Evolutionary conservation across 2,888 invertebrate species (phyloP).

Genomic region (Sturmia bella): DNA sequence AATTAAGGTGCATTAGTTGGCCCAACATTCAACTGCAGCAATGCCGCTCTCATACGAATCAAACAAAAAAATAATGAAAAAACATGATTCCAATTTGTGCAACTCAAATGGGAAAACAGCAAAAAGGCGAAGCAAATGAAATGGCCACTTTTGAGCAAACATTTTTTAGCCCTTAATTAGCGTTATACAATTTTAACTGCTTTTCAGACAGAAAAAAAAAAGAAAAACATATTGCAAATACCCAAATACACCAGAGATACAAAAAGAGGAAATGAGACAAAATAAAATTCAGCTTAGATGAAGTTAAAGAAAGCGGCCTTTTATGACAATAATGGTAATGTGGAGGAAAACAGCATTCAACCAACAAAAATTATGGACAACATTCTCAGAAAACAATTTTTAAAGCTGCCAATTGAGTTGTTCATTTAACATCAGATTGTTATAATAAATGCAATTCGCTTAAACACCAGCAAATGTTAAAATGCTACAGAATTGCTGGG

Average conservation of each 20-base stretch:
- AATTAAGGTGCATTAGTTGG: constrained; percentile 69
- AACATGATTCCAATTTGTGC: constrained; percentile 53
- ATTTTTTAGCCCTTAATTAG: constrained; percentile 76
- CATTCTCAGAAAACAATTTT: constrained; percentile 71
- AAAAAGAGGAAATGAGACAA: constrained; percentile 30
- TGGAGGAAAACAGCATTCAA: constrained; percentile 25
- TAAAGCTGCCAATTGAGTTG: constrained; percentile 66
- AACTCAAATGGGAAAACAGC: constrained; percentile 37
- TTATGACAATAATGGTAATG: constrained; percentile 34
- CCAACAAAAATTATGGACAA: constrained; percentile 52
- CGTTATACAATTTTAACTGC: constrained; percentile 68
- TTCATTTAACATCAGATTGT: constrained; percentile 62
- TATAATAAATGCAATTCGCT: constrained; percentile 54
- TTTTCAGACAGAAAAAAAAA: constrained; percentile 15
- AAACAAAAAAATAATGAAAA: neutral
- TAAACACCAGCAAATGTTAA: constrained; percentile 50
- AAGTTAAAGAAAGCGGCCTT: constrained; percentile 50
- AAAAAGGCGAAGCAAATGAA: constrained; percentile 15
- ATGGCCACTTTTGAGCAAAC: constrained; percentile 47
- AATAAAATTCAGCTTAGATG: constrained; percentile 34
- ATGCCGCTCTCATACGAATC: constrained; percentile 49
- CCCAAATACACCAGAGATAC: constrained; percentile 13
- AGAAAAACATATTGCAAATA: constrained; percentile 30
- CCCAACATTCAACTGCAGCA: constrained; percentile 40
- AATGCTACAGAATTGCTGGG: constrained; percentile 1